phyloP scores from a whole-genome alignment of 1,140 invertebrate genomes.

The Epicauta chinensis region DNA sequence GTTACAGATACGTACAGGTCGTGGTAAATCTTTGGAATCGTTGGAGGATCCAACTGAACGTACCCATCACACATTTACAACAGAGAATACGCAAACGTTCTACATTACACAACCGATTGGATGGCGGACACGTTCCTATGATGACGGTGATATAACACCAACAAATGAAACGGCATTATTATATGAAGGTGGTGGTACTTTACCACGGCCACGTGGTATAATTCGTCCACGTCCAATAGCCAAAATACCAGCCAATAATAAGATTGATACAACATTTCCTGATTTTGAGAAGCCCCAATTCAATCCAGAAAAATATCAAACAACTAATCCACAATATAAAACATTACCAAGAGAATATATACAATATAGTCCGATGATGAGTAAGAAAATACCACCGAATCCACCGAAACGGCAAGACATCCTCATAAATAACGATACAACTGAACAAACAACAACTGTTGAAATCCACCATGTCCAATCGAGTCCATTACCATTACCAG shows the following conservation, averaged over 20 bases:
- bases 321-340: conserved; percentile 37
- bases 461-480: conserved; percentile 56
- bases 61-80: conserved; percentile 56
- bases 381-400: conserved; percentile 73
- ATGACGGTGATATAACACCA: conserved; percentile 83
- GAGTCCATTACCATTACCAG: conserved; percentile 50
- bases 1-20: conserved; percentile 60
- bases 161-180: conserved; percentile 66
- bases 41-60: conserved; percentile 63
- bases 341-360: conserved; percentile 49
- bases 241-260: conserved; percentile 63
- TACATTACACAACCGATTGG: conserved; percentile 45
- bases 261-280: conserved; percentile 40
- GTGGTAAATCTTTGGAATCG: conserved; percentile 78
- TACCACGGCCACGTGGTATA: conserved; percentile 74
- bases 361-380: conserved; percentile 53
- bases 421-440: conserved; percentile 17
- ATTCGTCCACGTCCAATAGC: conserved; percentile 79
- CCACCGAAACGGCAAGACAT: conserved; percentile 66
- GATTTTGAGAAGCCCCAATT: conserved; percentile 45
- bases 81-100: conserved; percentile 49
- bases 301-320: conserved; percentile 35
- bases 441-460: conserved; percentile 49
- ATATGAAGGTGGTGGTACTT: conserved; percentile 68
- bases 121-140: conserved; percentile 76